Percentiles rank a stretch among this genome's conserved stretches.
Evolutionary conservation across 2,113 vertebrate species (phyloP).

Genomic region (Labrus mixtus): DNA sequence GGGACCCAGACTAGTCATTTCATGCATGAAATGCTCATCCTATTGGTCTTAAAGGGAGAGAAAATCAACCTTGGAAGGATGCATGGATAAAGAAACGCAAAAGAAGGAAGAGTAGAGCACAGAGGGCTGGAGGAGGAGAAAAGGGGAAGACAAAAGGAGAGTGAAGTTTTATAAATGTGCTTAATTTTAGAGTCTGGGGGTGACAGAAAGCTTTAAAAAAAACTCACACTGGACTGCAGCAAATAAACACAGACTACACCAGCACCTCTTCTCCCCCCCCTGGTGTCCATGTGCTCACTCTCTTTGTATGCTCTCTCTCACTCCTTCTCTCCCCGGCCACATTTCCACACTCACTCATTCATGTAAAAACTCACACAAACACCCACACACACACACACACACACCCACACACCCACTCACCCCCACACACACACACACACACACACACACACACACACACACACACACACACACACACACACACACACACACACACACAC

Average conservation of each 20-base stretch:
- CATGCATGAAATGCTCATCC: slow-evolving; percentile 77
- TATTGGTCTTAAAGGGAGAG: slow-evolving; percentile 61
- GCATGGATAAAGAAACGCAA: slow-evolving; percentile 31
- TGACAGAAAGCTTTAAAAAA: slow-evolving; percentile 41
- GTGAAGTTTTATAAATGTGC: slow-evolving; percentile 45
- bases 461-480: slow-evolving; percentile 11
- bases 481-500: slow-evolving; percentile 18
- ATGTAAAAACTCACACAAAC: slow-evolving; percentile 20
- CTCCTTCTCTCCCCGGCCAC: slow-evolving; percentile 18
- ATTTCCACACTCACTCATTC: slow-evolving; percentile 34
- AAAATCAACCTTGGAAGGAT: slow-evolving; percentile 63
- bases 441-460: slow-evolving; percentile 13
- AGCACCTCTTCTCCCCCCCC: background rate
- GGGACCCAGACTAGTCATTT: slow-evolving; percentile 66
- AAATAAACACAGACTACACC: slow-evolving; percentile 26
- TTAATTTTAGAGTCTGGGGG: slow-evolving; percentile 42
- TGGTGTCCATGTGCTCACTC: background rate
- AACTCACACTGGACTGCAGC: slow-evolving; percentile 32
- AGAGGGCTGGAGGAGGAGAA: slow-evolving; percentile 13
- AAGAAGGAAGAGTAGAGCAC: slow-evolving; percentile 28
- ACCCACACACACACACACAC: slow-evolving; percentile 15
- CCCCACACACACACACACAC: slow-evolving; percentile 14
- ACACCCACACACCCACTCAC: too few species aligned
- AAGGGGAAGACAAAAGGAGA: slow-evolving; percentile 10
- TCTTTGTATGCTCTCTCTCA: background rate